A percentile compares a stretch with the other conserved stretches of the same genome.
phyloP scores from a whole-genome alignment of 2,797 vertebrate species.

The Artibeus lituratus region DNA sequence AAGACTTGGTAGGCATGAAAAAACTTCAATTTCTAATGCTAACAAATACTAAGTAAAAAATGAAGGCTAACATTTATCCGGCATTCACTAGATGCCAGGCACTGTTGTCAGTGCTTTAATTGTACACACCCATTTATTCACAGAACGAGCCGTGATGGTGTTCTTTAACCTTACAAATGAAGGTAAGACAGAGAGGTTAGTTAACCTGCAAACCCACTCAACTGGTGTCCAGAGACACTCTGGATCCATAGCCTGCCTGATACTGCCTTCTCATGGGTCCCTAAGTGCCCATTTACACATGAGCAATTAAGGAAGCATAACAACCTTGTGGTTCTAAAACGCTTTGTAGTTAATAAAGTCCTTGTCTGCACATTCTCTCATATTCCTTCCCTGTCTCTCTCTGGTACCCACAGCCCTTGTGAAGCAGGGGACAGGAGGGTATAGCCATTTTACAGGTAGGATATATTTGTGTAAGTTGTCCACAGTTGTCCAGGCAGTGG shows the following conservation, averaged over 20 bases:
- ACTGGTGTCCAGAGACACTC: neutral
- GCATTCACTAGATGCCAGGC: neutral
- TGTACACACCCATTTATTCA: neutral
- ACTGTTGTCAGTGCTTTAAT: neutral
- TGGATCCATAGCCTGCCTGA: neutral
- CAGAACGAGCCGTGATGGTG: neutral
- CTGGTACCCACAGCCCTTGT: no score
- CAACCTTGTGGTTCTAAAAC: neutral
- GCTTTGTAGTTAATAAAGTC: neutral
- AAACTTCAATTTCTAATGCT: neutral
- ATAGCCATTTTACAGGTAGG: neutral
- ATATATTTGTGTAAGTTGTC: neutral
- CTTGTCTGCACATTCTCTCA: neutral
- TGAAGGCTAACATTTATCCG: neutral
- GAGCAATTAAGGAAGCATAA: neutral
- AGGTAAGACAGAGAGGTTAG: neutral
- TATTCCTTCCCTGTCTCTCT: neutral
- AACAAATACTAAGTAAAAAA: neutral
- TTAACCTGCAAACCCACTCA: neutral
- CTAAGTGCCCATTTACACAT: neutral
- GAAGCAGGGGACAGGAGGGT: neutral
- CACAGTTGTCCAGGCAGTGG: neutral
- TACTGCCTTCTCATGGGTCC: neutral
- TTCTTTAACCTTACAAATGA: neutral
- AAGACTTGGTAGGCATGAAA: neutral